A percentile compares a stretch with the other conserved stretches of the same genome.
Conservation (phyloP, 1,140 invertebrate species). For the Luehdorfia chinensis region DNA sequence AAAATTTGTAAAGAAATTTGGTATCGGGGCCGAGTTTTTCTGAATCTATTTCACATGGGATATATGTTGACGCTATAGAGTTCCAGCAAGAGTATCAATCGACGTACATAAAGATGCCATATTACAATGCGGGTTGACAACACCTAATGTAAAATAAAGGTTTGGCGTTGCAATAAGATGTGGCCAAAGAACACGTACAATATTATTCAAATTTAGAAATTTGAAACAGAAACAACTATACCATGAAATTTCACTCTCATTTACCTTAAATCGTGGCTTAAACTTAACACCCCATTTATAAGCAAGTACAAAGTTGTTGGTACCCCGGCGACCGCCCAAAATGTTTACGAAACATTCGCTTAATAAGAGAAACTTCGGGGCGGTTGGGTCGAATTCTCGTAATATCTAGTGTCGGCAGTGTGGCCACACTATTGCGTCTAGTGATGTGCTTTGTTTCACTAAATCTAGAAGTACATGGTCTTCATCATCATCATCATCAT, state of each 20-base stretch:
- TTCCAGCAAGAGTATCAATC: too few species aligned
- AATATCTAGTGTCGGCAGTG: conserved; percentile 55
- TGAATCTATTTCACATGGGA: too few species aligned
- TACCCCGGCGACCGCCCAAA: conserved; percentile 50
- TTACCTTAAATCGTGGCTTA: conserved; percentile 52
- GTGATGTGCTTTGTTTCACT: conserved; percentile 12
- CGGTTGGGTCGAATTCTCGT: conserved; percentile 65
- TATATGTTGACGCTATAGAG: too few species aligned
- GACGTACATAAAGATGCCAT: too few species aligned
- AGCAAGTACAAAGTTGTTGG: conserved; percentile 57
- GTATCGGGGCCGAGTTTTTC: too few species aligned
- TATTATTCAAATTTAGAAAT: conserved; percentile 11
- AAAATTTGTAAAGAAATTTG: too few species aligned
- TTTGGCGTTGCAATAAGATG: too few species aligned
- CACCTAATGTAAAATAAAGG: too few species aligned
- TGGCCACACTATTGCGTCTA: conserved; percentile 22
- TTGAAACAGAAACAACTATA: conserved; percentile 1
- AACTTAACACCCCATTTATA: conserved; percentile 63
- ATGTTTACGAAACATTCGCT: conserved; percentile 76
- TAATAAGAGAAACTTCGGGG: conserved; percentile 73
- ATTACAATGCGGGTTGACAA: too few species aligned
- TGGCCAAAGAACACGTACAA: too few species aligned
- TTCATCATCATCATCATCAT: too few species aligned
- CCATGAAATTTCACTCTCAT: conserved; percentile 27
- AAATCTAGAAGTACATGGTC: too few species aligned